Conservation (phyloP, 2,888 invertebrate genomes). For the Acanthococcus lagerstroemiae region DNA sequence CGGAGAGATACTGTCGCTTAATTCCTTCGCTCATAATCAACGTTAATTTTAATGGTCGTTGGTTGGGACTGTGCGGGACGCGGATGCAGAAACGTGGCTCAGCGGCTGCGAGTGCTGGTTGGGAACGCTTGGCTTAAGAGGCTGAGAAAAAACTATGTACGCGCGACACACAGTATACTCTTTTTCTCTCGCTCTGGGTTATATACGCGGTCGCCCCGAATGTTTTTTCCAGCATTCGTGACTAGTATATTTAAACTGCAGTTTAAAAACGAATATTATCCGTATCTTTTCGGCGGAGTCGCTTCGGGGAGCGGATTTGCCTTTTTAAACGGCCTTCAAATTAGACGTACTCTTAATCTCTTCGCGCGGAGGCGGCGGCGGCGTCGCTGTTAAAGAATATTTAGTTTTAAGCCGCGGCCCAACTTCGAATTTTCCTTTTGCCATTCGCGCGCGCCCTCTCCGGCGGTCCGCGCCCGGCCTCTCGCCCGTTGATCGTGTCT, state of each 20-base stretch:
- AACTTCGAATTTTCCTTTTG: conserved; percentile 27
- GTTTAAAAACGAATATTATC: conserved; percentile 28
- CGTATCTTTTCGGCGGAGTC: conserved; percentile 22
- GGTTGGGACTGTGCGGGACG: too few species aligned
- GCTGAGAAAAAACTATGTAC: too few species aligned
- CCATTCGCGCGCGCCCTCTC: conserved; percentile 7
- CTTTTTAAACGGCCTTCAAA: conserved; percentile 27
- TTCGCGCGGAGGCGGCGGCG: neutral
- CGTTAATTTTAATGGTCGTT: too few species aligned
- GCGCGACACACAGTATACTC: too few species aligned
- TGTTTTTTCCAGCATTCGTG: conserved; percentile 21
- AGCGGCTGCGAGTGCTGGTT: too few species aligned
- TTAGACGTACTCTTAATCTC: conserved; percentile 24
- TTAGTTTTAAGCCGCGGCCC: conserved; percentile 27
- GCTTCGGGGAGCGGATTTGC: conserved; percentile 22
- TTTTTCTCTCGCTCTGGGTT: too few species aligned
- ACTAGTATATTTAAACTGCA: conserved; percentile 24
- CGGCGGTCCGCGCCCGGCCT: neutral
- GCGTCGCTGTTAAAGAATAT: conserved; percentile 21
- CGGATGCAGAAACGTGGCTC: too few species aligned
- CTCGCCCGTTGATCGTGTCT: neutral
- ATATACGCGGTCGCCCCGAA: too few species aligned
- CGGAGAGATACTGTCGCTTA: too few species aligned
- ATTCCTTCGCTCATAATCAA: too few species aligned
- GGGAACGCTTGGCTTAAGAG: too few species aligned